Evolutionary conservation across 1,140 invertebrate species (phyloP).

Genomic region (Musca domestica): DNA sequence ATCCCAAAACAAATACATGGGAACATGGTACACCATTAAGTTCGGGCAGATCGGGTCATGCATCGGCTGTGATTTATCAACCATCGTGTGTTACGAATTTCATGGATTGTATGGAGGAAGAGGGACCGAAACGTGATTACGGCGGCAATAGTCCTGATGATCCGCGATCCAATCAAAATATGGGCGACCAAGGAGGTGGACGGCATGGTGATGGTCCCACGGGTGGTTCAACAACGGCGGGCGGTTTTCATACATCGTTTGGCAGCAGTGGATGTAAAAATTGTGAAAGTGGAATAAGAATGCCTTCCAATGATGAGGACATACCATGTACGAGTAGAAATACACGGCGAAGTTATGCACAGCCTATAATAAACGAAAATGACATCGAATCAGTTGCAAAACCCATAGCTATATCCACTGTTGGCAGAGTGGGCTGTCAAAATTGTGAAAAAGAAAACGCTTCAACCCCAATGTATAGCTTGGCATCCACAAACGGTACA

Average conservation of each 20-base stretch:
- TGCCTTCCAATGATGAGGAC: no score
- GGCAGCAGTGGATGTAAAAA: constrained; percentile 41
- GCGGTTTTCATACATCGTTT: constrained; percentile 36
- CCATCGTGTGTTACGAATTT: constrained; percentile 60
- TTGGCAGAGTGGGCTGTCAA: no score
- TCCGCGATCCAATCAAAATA: constrained; percentile 7
- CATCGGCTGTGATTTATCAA: constrained; percentile 81
- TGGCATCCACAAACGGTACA: not conserved
- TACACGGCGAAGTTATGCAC: no score
- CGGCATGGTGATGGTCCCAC: not conserved
- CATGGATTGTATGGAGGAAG: constrained; percentile 53
- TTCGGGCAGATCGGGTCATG: constrained; percentile 85
- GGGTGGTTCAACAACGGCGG: not conserved
- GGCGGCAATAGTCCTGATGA: constrained; percentile 15
- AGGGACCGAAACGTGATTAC: constrained; percentile 29
- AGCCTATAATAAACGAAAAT: no score
- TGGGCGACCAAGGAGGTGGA: not conserved
- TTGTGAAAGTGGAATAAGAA: constrained; percentile 32
- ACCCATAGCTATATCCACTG: no score
- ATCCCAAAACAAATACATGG: constrained; percentile 76
- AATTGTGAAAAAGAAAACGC: no score
- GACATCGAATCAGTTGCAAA: no score
- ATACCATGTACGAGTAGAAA: no score
- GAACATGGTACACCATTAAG: constrained; percentile 71
- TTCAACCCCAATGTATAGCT: no score